Evolutionary conservation across 2,113 vertebrate genomes (phyloP).

Genomic region (Cyanoderma ruficeps): DNA sequence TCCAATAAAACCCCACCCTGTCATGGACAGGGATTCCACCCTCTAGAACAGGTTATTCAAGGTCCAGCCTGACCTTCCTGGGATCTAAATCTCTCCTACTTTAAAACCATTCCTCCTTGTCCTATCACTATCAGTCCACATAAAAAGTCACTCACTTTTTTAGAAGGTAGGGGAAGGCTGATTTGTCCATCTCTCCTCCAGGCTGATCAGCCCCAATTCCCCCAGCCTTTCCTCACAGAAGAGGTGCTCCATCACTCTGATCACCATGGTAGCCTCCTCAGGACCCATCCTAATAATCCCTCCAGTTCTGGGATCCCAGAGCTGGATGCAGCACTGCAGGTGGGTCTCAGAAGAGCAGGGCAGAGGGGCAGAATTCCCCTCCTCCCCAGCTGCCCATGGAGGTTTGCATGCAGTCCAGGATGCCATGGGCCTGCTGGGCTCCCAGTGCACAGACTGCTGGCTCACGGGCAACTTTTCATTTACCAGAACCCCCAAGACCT

Average conservation of each 20-base stretch:
- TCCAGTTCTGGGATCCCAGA: not conserved
- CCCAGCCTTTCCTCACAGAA: not conserved
- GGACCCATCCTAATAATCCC: not conserved
- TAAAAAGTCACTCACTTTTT: not conserved
- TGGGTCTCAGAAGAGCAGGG: not conserved
- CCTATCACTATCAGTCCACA: not conserved
- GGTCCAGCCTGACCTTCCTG: not conserved
- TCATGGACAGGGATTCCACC: not conserved
- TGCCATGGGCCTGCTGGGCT: not conserved
- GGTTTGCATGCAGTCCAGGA: not conserved
- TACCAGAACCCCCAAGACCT: not conserved
- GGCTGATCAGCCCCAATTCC: not conserved
- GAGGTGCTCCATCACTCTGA: not conserved
- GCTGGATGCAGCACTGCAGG: not conserved
- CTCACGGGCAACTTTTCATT: not conserved
- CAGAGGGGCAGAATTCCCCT: not conserved
- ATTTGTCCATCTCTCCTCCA: not conserved
- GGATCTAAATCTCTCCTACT: not conserved
- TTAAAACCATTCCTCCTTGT: not conserved
- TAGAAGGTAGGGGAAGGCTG: not conserved
- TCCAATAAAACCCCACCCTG: not conserved
- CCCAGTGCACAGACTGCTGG: not conserved
- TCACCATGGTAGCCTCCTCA: not conserved
- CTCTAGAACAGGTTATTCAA: not conserved
- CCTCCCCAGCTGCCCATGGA: not conserved